A percentile compares a stretch with the other conserved stretches of the same genome.
These are phyloP conservation scores for Scelioninae gen. 1 DNA, from an alignment of 2,888 invertebrate species.

Conservation along the genomic window DNA sequence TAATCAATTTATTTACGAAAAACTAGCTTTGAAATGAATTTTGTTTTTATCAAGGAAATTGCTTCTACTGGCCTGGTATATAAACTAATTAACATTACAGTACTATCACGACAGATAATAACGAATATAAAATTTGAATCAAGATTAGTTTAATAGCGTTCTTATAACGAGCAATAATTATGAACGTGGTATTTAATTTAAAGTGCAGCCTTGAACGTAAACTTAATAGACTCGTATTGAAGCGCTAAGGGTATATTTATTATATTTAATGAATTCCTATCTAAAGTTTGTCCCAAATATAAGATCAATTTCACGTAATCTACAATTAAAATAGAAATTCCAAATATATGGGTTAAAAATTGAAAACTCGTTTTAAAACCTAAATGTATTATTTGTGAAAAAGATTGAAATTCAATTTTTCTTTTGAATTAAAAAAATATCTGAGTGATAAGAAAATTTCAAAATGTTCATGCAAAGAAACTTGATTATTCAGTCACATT, in stretches of 20 bases:
- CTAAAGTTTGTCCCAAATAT: not conserved
- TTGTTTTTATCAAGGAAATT: no score
- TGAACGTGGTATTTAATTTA: slow-evolving; percentile 9
- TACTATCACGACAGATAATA: no score
- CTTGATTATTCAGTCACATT: not conserved
- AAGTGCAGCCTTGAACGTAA: not conserved
- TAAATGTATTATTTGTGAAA: not conserved
- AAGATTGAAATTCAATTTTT: not conserved
- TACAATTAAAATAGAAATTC: not conserved
- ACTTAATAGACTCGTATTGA: slow-evolving; percentile 3
- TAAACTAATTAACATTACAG: no score
- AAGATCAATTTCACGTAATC: not conserved
- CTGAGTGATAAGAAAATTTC: not conserved
- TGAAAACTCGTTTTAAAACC: not conserved
- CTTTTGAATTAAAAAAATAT: not conserved
- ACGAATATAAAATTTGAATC: not conserved
- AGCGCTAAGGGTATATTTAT: not conserved
- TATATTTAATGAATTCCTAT: not conserved
- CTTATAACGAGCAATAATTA: not conserved
- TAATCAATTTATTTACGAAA: no score
- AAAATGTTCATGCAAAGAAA: not conserved
- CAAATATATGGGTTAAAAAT: not conserved
- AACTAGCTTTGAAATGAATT: no score
- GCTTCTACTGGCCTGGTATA: no score
- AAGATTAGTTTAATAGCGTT: not conserved